phyloP scores from a whole-genome alignment of 2,888 invertebrate species.

The Germaria angustata region DNA sequence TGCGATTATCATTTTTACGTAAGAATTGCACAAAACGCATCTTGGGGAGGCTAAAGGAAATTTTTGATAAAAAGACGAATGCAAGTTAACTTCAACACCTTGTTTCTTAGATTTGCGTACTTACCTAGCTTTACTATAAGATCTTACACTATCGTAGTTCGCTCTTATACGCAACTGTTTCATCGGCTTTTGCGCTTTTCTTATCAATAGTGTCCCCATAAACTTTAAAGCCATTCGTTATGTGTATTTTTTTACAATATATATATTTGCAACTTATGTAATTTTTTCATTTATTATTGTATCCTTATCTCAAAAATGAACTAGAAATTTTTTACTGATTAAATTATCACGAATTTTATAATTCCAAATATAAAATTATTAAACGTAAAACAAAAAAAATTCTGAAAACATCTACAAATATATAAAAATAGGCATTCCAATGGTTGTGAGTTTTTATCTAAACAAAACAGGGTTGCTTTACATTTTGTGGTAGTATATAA shows the following conservation, averaged over 20 bases:
- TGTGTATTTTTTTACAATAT: conserved; percentile 2
- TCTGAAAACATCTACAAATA: background rate
- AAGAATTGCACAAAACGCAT: conserved; percentile 88
- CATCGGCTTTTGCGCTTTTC: background rate
- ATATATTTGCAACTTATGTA: background rate
- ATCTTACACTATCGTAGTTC: conserved; percentile 4
- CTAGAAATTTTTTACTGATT: background rate
- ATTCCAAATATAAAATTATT: background rate
- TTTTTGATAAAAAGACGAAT: background rate
- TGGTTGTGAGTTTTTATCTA: background rate
- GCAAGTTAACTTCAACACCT: background rate
- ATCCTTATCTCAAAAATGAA: no score
- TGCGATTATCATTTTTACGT: conserved; percentile 82
- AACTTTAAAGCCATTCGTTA: conserved; percentile 47
- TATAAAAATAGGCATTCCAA: background rate
- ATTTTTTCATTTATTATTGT: background rate
- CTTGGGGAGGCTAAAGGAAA: conserved; percentile 26
- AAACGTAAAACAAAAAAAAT: background rate
- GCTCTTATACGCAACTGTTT: conserved; percentile 32
- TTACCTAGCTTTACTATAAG: conserved; percentile 23
- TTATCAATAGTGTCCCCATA: conserved; percentile 2
- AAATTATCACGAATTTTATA: background rate
- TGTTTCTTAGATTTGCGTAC: background rate
- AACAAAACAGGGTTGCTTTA: background rate
- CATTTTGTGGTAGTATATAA: no score